phyloP scores from a whole-genome alignment of 2,113 vertebrate species.

The Cryptotis parvus region DNA sequence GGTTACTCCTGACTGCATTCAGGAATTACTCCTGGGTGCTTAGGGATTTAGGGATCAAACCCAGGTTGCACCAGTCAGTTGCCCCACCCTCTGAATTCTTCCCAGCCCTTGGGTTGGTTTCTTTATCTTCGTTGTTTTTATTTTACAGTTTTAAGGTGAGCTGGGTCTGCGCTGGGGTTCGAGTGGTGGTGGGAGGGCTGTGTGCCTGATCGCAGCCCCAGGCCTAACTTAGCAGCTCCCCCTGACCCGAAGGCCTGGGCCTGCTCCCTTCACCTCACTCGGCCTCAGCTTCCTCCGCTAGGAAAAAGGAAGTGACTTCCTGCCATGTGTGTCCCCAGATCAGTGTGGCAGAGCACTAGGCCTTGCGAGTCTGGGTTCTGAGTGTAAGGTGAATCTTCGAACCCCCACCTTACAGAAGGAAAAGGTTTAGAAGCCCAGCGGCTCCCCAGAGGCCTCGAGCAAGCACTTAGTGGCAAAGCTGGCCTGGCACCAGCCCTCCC shows the following conservation, averaged over 20 bases:
- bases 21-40: too few relatives aligned
- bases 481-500: not conserved
- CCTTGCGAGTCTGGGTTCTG: too few relatives aligned
- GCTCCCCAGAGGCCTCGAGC: not conserved
- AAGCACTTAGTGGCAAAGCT: not conserved
- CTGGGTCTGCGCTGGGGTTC: too few relatives aligned
- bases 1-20: too few relatives aligned
- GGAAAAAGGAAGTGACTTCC: not conserved
- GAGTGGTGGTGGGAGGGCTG: not conserved
- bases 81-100: too few relatives aligned
- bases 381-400: too few relatives aligned
- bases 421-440: not conserved
- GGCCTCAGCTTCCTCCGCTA: constrained; percentile 16
- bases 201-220: not conserved
- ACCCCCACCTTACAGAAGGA: constrained; percentile 14
- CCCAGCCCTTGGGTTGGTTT: too few relatives aligned
- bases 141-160: too few relatives aligned
- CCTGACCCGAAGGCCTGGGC: not conserved
- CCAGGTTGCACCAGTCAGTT: too few relatives aligned
- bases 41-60: too few relatives aligned
- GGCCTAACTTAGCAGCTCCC: not conserved
- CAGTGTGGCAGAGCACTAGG: not conserved
- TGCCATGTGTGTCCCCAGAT: not conserved
- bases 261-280: not conserved
- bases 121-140: too few relatives aligned